Conservation (phyloP, 2,113 vertebrate species). For the Lethenteron camtschaticum region DNA sequence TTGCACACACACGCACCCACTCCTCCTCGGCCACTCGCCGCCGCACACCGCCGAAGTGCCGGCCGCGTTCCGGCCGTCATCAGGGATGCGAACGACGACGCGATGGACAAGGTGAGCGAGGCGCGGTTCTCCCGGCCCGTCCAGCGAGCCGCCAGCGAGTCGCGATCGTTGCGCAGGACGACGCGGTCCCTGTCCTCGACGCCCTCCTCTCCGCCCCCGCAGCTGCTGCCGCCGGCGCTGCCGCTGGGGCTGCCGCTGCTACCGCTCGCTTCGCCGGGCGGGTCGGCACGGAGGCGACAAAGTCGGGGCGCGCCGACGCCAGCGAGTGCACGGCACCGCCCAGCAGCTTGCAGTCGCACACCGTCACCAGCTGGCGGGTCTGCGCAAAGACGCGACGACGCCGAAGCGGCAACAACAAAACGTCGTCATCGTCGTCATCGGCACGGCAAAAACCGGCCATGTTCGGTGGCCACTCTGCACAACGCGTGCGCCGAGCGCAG, state of each 20-base stretch:
- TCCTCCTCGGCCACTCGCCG: slow-evolving; percentile 76
- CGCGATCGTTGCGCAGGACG: slow-evolving; percentile 80
- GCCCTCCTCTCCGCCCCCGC: background rate
- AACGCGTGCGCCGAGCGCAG: background rate
- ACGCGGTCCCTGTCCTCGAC: slow-evolving; percentile 46
- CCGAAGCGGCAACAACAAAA: background rate
- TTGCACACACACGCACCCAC: slow-evolving; percentile 33
- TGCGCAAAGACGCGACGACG: slow-evolving; percentile 14
- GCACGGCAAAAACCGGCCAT: too few species aligned
- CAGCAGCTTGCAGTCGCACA: slow-evolving; percentile 83
- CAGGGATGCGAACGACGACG: too few species aligned
- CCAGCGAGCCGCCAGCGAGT: slow-evolving; percentile 77
- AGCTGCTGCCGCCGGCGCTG: too few species aligned
- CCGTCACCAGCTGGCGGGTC: slow-evolving; percentile 77
- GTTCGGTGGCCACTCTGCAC: too few species aligned
- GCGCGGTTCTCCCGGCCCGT: slow-evolving; percentile 56
- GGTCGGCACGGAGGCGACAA: slow-evolving; percentile 83
- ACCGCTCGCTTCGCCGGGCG: slow-evolving; percentile 35
- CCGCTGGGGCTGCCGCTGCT: too few species aligned
- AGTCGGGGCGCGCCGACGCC: slow-evolving; percentile 72
- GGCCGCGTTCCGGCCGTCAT: too few species aligned
- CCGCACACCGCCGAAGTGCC: slow-evolving; percentile 11
- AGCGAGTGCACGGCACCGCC: slow-evolving; percentile 72
- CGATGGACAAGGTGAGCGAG: slow-evolving; percentile 25
- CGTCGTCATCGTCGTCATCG: background rate